These are phyloP conservation scores for Ceratosolen fusciceps DNA, from an alignment of 1,140 invertebrate species.

Conservation along the genomic window DNA sequence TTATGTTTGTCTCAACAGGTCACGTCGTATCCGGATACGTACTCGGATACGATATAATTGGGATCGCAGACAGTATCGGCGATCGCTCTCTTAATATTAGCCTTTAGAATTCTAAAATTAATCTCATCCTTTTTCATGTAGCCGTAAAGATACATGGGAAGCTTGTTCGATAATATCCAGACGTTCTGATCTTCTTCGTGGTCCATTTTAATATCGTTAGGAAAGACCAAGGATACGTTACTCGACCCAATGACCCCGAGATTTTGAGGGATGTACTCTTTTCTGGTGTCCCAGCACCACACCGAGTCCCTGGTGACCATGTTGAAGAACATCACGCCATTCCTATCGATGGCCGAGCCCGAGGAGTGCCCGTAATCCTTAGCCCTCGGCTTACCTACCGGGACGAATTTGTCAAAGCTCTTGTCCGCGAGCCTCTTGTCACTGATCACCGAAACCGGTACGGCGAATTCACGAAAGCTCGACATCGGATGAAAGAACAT, in stretches of 20 bases:
- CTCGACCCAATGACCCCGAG: conserved; percentile 75
- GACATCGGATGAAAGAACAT: conserved; percentile 87
- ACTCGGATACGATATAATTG: conserved; percentile 60
- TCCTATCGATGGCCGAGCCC: conserved; percentile 78
- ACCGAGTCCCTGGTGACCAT: conserved; percentile 81
- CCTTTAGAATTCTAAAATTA: conserved; percentile 81
- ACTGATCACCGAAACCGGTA: conserved; percentile 76
- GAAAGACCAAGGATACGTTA: conserved; percentile 78
- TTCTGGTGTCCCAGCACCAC: conserved; percentile 84
- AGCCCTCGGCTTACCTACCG: conserved; percentile 75
- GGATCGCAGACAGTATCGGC: conserved; percentile 81
- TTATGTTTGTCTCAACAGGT: conserved; percentile 63
- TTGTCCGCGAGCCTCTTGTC: conserved; percentile 73
- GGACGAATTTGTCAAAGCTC: conserved; percentile 74
- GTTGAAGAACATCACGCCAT: conserved; percentile 84
- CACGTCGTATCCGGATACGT: conserved; percentile 60
- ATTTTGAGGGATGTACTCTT: conserved; percentile 77
- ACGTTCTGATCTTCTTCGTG: conserved; percentile 77
- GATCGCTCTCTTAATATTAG: conserved; percentile 75
- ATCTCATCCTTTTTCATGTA: conserved; percentile 76
- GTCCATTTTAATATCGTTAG: conserved; percentile 85
- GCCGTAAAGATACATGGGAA: conserved; percentile 82
- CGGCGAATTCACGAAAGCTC: conserved; percentile 81
- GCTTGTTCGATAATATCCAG: conserved; percentile 82
- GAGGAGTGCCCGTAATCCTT: conserved; percentile 80